Evolutionary conservation across 2,797 vertebrate species (phyloP).

Genomic region (Peromyscus aztecus): DNA sequence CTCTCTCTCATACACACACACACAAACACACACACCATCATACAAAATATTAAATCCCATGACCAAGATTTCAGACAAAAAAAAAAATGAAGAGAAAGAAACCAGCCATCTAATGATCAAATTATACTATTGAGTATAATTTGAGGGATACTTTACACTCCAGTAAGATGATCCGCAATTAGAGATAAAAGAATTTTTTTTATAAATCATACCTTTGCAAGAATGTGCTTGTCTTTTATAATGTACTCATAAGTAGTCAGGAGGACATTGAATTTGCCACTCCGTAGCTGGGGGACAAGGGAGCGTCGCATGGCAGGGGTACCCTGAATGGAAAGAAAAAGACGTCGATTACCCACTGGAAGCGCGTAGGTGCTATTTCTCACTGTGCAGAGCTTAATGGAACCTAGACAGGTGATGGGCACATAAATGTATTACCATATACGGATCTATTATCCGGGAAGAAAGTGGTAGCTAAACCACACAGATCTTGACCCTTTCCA

Average conservation of each 20-base stretch:
- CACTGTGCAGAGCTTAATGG: constrained; percentile 41
- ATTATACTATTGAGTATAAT: constrained; percentile 49
- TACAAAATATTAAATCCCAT: neutral
- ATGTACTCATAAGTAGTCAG: constrained; percentile 99
- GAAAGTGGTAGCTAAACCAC: neutral
- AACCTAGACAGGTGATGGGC: neutral
- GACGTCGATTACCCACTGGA: neutral
- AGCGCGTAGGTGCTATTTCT: neutral
- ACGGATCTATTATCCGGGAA: neutral
- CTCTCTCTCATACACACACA: neutral
- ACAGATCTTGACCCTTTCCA: neutral
- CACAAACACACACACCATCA: neutral
- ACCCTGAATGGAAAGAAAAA: constrained; percentile 88
- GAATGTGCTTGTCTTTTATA: constrained; percentile 99
- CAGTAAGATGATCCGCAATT: neutral
- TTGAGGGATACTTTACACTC: neutral
- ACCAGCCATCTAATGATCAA: constrained; percentile 17
- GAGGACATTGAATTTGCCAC: constrained; percentile 98
- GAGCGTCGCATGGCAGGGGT: constrained; percentile 96
- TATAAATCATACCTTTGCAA: constrained; percentile 94
- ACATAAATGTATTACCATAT: constrained; percentile 21
- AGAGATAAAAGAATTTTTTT: constrained; percentile 19
- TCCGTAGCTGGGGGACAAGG: constrained; percentile 95
- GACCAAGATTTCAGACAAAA: neutral
- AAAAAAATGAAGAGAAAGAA: neutral